Base-by-base conservation (phyloP, 2,797 vertebrate species). In the Anabas testudineus region DNA sequence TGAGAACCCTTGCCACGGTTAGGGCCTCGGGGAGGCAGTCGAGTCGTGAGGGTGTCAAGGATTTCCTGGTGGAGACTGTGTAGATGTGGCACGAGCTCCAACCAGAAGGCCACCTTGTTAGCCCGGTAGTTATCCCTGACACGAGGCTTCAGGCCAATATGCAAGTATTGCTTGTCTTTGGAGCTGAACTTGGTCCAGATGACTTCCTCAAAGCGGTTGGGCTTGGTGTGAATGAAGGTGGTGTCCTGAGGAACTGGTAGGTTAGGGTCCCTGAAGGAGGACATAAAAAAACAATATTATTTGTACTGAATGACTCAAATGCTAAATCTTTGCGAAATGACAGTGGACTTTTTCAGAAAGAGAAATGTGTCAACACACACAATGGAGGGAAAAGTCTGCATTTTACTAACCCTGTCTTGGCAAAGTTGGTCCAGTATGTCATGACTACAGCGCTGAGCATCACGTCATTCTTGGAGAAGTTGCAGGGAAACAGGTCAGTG, bases 381-480 rank as follows among this genome's bases (percentile, higher is more conserved):
- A 46, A 9, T 7, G 34, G 3, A 51, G 7, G 26, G 13, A 10
- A 24, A 37, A 30, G 19, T 1, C 65, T 37, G 1, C 0, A 3
- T 34, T 24, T 48, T 42, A 87, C 90, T 88, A 10, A 97, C 97
- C 97, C 97, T 0, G 96, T 97, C 92, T 98, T 98, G 83, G 97
- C 97, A 36, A 98, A 99, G 92, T 98, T 99, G 93, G 97, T 99
- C 97, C 97, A 99, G 93, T 99, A 99, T 41, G 97, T 98, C 97
- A 98, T 98, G 83, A 98, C 96, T 6, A 98, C 97, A 0, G 97
- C 97, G 5, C 97, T 97, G 84, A 98, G 95, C 97, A 99, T 98
- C 7, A 98, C 93, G 0, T 99, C 97, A 8, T 98, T 99, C 93
- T 99, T 99, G 89, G 97, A 98, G 93, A 99, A 99, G 93, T 99